Base-by-base conservation (phyloP, 2,113 vertebrate genomes). In the Aptenodytes patagonicus region DNA sequence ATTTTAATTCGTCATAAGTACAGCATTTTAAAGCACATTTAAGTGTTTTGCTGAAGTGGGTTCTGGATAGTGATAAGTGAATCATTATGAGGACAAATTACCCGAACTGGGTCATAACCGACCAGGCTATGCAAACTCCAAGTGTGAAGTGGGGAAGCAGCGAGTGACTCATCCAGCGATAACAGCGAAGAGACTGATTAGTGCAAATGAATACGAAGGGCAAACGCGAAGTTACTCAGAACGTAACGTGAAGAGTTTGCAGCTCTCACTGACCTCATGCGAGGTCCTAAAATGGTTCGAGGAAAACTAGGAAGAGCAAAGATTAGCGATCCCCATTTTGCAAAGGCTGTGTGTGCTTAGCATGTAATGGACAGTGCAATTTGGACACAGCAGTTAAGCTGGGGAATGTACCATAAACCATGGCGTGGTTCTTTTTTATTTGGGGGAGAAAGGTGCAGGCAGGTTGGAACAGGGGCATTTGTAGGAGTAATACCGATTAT, bases 21-120 rank as follows among this genome's bases (percentile, higher is more conserved):
- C 40, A 21, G 83, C 86, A 7, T 87, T 84, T 79, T 31, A 75
- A 83, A 96, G 73, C 92, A 32, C 77, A 25, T 55, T 72, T 28
- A 72, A 96, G 70, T 79, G 80, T 87, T 95, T 91, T 76, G 89
- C 65, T 95, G 93, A 94, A 97, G 92, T 87, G 89, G 79, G 65
- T 92, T 93, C 88, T 91, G 93, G 77, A 87, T 87, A 20, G 87
- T 32, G 84, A 95, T 93, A 97, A 95, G 95, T 94, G 93, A 97
- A 79, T 94, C 93, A 89, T 93, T 94, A 93, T 0, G 5, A 76
- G 81, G 87, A 95, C 82, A 93, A 92, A 94, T 95, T 80, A 94
- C 69, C 93, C 84, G 73, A 77, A 95, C 71, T 83, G 94, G 91
- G 81, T 88, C 87, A 79, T 84, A 65, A 96, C 94, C 26, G 51